Conservation (phyloP, 2,797 vertebrate species). For the Scleropages formosus region DNA sequence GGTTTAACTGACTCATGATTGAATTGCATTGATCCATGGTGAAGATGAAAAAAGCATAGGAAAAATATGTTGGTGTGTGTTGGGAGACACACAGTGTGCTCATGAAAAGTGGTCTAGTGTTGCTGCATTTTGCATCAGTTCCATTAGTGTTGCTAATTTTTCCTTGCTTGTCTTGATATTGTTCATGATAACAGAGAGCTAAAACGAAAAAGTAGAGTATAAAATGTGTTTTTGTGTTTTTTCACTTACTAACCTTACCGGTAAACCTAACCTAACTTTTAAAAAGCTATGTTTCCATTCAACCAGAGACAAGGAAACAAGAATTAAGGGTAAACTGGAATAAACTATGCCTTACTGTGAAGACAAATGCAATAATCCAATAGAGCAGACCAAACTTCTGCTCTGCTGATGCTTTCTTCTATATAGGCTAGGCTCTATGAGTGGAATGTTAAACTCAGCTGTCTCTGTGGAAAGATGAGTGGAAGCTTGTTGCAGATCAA, state of each 20-base stretch:
- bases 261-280: not conserved
- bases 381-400: not conserved
- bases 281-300: not conserved
- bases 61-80: conserved; percentile 1
- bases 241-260: not conserved
- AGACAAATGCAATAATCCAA: conserved; percentile 5
- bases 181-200: not conserved
- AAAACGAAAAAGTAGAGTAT: not conserved
- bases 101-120: not conserved
- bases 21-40: conserved; percentile 28
- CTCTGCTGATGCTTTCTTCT: not conserved
- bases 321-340: not conserved
- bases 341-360: not conserved
- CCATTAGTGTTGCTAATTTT: too few species aligned
- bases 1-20: conserved; percentile 20
- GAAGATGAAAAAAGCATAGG: not conserved
- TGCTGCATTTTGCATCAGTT: too few species aligned
- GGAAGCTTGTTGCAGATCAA: conserved; percentile 53
- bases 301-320: not conserved
- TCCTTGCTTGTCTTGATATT: not conserved
- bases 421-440: conserved; percentile 41
- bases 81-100: not conserved
- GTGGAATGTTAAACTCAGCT: conserved; percentile 50
- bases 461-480: conserved; percentile 38
- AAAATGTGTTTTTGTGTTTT: not conserved